A percentile compares a stretch with the other conserved stretches of the same genome.
Conservation (phyloP, 2,888 invertebrate species). For the Pilophorus perplexus region DNA sequence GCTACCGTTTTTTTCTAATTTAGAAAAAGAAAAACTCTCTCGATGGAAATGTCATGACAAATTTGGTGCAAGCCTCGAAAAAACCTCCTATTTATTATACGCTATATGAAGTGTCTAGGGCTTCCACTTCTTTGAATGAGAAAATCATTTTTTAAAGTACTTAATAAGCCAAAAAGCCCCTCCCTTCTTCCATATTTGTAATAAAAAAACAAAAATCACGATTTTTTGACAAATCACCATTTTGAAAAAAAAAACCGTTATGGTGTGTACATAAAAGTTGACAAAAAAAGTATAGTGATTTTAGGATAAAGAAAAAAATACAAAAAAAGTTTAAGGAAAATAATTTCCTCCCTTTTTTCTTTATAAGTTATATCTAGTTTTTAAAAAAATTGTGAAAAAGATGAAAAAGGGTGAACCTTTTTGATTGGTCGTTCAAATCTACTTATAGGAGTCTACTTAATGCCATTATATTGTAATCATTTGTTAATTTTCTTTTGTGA, state of each 20-base stretch:
- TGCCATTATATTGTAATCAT: constrained; percentile 35
- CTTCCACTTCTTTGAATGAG: constrained; percentile 24
- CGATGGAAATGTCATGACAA: no score
- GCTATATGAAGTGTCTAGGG: constrained; percentile 35
- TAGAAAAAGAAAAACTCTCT: no score
- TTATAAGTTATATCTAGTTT: constrained; percentile 32
- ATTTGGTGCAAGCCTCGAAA: constrained; percentile 8
- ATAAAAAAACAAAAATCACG: constrained; percentile 1
- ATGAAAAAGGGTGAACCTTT: not conserved
- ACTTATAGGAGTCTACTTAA: constrained; percentile 30
- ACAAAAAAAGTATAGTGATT: constrained; percentile 31
- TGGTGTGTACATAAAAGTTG: constrained; percentile 35
- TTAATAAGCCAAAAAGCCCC: constrained; percentile 20
- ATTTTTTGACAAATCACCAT: constrained; percentile 14
- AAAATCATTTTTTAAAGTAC: not conserved
- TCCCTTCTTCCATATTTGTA: constrained; percentile 34
- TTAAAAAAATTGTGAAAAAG: constrained; percentile 2
- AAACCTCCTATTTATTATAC: not conserved
- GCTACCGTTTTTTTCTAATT: no score
- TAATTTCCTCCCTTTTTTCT: constrained; percentile 25
- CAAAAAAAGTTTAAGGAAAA: constrained; percentile 14
- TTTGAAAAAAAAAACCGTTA: constrained; percentile 5
- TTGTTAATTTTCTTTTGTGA: constrained; percentile 1
- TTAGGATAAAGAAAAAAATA: constrained; percentile 5
- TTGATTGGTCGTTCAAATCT: constrained; percentile 13